phyloP scores from a whole-genome alignment of 23 tunicate species.

The Styela clava region DNA sequence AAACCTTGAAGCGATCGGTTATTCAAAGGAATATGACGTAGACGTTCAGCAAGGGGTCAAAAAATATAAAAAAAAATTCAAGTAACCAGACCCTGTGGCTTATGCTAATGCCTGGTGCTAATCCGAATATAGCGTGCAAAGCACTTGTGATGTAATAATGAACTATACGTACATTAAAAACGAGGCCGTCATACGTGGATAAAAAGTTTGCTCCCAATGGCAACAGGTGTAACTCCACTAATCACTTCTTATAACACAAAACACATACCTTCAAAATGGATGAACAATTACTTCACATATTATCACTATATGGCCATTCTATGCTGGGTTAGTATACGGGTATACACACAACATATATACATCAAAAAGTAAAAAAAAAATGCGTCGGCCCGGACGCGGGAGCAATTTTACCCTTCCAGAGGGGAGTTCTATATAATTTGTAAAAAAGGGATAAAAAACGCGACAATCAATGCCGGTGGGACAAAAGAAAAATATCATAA shows the following conservation, averaged over 20 bases:
- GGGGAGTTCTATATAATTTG: conserved; percentile 40
- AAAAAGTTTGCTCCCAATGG: too few species aligned
- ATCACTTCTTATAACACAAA: too few species aligned
- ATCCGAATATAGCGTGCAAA: not conserved
- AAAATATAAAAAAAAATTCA: too few species aligned
- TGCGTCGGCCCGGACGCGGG: conserved; percentile 31
- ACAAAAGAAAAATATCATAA: conserved; percentile 12
- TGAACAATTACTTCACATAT: too few species aligned
- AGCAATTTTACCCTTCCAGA: conserved; percentile 49
- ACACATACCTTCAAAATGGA: too few species aligned
- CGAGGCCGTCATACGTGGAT: too few species aligned
- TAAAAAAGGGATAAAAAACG: conserved; percentile 40
- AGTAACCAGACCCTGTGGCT: not conserved
- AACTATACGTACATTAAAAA: too few species aligned
- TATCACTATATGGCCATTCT: not conserved
- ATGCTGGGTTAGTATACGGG: not conserved
- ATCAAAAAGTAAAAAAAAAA: conserved; percentile 19
- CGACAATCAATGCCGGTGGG: conserved; percentile 56
- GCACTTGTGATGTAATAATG: not conserved
- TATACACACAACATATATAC: not conserved
- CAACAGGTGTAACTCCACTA: too few species aligned
- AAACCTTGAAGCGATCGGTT: too few species aligned
- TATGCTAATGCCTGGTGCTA: not conserved
- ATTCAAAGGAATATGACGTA: too few species aligned
- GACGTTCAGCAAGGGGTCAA: not conserved